Base-by-base conservation (phyloP, 2,888 invertebrate genomes). In the Ligdia adustata region DNA sequence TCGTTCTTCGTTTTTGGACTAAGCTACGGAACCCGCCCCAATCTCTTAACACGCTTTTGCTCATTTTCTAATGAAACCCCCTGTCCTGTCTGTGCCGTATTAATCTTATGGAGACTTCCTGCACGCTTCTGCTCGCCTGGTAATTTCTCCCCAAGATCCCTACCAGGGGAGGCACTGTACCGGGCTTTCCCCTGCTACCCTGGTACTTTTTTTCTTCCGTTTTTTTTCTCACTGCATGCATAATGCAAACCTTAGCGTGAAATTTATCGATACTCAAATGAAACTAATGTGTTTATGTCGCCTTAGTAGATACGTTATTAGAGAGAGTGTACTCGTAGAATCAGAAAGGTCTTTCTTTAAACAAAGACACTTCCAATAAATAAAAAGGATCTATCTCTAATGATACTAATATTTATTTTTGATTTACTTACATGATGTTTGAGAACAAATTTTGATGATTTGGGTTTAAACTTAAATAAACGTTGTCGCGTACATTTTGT, bases 11-110 rank as follows among this genome's bases (percentile, higher is more conserved):
- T n/a, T n/a, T n/a, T n/a, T n/a, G n/a, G n/a, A n/a, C n/a, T n/a
- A n/a, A n/a, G n/a, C 27, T 9, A 60, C 60, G 57, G 73, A 72
- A 74, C 78, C 75, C 77, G 76, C 72, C 11, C 5, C 20, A 13
- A 7, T 11, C 0, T 13, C 9, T 16, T 4, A 28, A 22, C 26
- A 39, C 49, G 9, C 41, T 76, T 72, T 79, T 75, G 72, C 73
- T 79, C 77, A 79, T 75, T 78, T 83, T 82, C 82, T 87, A 88
- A 87, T 87, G 84, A 86, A 87, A 82, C 80, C 82, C 73, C 77
- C 71, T 27, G 85, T 85, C 83, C 85, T 75, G 80, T 75, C 77
- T 79, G 81, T 74, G 72, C 79, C 79, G 85, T 87, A 89, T 89
- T 89, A 88, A 89, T 89, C 89, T 88, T 88, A 75, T 76, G 76